Percentiles rank a stretch among this genome's conserved stretches.
These are phyloP conservation scores for Rattus rattus DNA, from an alignment of 2,113 vertebrate genomes.

Conservation along the genomic window DNA sequence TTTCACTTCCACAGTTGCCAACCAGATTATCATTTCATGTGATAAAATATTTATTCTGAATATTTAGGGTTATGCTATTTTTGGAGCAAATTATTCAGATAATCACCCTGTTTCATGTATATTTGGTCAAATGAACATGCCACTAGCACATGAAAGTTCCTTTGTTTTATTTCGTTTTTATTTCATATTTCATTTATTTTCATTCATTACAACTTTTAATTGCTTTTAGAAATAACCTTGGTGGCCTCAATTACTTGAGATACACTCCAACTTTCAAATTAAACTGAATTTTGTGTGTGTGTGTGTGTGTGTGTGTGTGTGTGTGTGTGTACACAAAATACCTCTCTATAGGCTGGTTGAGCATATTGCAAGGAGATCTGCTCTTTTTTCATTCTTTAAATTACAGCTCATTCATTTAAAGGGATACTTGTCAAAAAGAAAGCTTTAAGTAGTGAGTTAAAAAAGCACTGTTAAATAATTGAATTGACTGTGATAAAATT, in stretches of 20 bases:
- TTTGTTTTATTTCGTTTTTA: constrained; percentile 3
- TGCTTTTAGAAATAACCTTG: constrained; percentile 55
- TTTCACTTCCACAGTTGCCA: background rate
- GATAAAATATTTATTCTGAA: background rate
- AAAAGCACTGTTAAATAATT: constrained; percentile 91
- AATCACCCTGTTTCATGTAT: background rate
- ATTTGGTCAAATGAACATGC: background rate
- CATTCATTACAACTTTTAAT: background rate
- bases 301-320: too few relatives aligned
- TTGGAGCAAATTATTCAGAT: constrained; percentile 35
- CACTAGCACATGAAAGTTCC: background rate
- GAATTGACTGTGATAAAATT: constrained; percentile 91
- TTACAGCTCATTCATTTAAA: constrained; percentile 89
- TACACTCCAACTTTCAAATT: constrained; percentile 74
- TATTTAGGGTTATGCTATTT: background rate
- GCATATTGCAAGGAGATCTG: constrained; percentile 81
- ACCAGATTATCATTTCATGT: constrained; percentile 7
- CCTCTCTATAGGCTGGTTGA: constrained; percentile 82
- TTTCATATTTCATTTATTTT: background rate
- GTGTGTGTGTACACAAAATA: constrained; percentile 76
- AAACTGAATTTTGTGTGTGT: constrained; percentile 59
- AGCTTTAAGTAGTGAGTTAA: constrained; percentile 89
- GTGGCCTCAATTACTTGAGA: constrained; percentile 33
- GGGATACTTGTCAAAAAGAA: constrained; percentile 89
- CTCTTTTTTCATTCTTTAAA: constrained; percentile 86